phyloP scores from a whole-genome alignment of 2,797 vertebrate genomes.

The Microctenopoma steveboyesi region DNA sequence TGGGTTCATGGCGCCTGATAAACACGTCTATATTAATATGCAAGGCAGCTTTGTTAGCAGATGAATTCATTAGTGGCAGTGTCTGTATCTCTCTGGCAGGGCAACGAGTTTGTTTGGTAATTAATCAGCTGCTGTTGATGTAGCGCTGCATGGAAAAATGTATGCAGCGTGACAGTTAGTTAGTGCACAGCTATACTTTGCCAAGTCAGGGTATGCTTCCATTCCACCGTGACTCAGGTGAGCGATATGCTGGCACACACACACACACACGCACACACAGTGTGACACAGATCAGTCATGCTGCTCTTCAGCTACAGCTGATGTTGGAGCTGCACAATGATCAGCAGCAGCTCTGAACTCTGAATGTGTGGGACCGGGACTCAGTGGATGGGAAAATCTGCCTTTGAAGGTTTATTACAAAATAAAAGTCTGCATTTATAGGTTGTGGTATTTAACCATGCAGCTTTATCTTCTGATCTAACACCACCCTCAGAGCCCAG shows the following conservation, averaged over 20 bases:
- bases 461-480: too few species aligned
- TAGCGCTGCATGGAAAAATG: not conserved
- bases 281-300: slow-evolving; percentile 25
- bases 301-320: not conserved
- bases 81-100: slow-evolving; percentile 24
- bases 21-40: slow-evolving; percentile 24
- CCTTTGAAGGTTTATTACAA: not conserved
- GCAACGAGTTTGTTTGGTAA: slow-evolving; percentile 34
- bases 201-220: slow-evolving; percentile 11
- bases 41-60: slow-evolving; percentile 19
- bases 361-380: not conserved
- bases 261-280: slow-evolving; percentile 2
- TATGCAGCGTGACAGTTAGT: slow-evolving; percentile 28
- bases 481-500: too few species aligned
- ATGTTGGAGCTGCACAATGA: slow-evolving; percentile 8
- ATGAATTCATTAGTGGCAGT: not conserved
- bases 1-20: not conserved
- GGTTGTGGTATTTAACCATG: too few species aligned
- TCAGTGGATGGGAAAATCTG: not conserved
- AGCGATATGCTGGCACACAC: slow-evolving; percentile 5
- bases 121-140: slow-evolving; percentile 36
- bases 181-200: not conserved
- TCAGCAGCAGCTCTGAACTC: slow-evolving; percentile 31
- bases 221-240: slow-evolving; percentile 27
- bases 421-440: not conserved